These are phyloP conservation scores for Diorhabda sublineata DNA, from an alignment of 1,140 invertebrate genomes.

Conservation along the genomic window DNA sequence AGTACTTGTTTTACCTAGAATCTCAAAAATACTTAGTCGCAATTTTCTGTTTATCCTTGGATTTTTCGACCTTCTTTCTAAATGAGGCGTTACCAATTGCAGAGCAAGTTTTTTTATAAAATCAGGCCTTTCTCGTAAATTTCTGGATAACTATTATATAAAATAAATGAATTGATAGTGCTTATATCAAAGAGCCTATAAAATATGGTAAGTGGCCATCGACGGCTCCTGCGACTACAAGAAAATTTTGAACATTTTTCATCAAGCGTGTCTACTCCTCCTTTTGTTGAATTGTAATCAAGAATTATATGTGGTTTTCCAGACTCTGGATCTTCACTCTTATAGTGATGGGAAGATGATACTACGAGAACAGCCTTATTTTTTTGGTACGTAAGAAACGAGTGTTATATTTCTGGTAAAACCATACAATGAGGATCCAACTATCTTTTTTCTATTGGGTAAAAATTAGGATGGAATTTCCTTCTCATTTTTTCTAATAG, in stretches of 20 bases:
- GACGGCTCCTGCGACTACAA: constrained; percentile 36
- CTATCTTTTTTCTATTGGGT: too few species aligned
- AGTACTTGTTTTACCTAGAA: neutral
- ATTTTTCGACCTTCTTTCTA: neutral
- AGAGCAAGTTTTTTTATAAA: constrained; percentile 1
- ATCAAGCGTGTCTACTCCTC: constrained; percentile 46
- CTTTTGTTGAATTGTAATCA: constrained; percentile 45
- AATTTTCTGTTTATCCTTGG: neutral
- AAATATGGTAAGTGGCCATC: constrained; percentile 42
- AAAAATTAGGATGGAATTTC: too few species aligned
- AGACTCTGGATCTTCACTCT: constrained; percentile 25
- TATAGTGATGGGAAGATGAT: constrained; percentile 35
- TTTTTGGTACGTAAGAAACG: constrained; percentile 16
- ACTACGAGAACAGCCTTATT: constrained; percentile 38
- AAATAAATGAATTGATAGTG: constrained; percentile 13
- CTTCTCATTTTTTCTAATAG: too few species aligned
- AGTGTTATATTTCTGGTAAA: too few species aligned
- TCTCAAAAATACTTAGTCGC: constrained; percentile 4
- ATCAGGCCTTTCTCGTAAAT: neutral
- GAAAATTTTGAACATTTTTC: constrained; percentile 42
- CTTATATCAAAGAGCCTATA: constrained; percentile 18
- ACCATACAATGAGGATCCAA: too few species aligned
- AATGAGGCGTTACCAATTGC: too few species aligned
- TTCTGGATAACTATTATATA: constrained; percentile 8
- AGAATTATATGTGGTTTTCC: constrained; percentile 43